Percentiles rank a stretch among this genome's conserved stretches.
phyloP scores from a whole-genome alignment of 2,113 vertebrate genomes.

The Odocoileus virginianus region DNA sequence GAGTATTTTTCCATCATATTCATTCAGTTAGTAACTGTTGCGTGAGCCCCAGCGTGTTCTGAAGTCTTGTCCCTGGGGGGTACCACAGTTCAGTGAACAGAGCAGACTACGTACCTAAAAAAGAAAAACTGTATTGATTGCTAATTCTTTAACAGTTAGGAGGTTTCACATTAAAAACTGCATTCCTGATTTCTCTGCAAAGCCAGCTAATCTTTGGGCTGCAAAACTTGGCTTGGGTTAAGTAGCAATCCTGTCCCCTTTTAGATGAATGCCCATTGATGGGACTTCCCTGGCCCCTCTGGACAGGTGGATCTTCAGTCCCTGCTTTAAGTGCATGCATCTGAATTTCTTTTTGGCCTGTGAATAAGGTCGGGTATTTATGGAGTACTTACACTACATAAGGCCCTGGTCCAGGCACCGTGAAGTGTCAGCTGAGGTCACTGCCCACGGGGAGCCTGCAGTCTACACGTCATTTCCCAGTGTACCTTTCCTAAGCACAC shows the following conservation, averaged over 20 bases:
- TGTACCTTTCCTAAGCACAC: background rate
- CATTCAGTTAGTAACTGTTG: background rate
- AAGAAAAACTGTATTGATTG: background rate
- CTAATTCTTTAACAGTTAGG: background rate
- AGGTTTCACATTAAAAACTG: background rate
- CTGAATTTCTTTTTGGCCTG: background rate
- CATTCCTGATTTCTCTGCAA: background rate
- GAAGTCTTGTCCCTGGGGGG: background rate
- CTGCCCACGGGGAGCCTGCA: accelerated
- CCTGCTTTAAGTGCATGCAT: background rate
- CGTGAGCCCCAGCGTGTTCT: no score
- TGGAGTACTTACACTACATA: background rate
- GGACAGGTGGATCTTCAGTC: background rate
- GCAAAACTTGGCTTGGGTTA: background rate
- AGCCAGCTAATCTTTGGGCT: background rate
- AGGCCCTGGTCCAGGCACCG: background rate
- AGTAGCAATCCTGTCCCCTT: background rate
- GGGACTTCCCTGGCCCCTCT: background rate
- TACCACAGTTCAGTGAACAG: background rate
- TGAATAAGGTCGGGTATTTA: background rate
- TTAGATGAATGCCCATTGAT: background rate
- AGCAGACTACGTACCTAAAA: background rate
- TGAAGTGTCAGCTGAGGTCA: background rate
- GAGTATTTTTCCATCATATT: background rate
- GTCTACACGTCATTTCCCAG: background rate